phyloP scores from a whole-genome alignment of 2,888 invertebrate species.

The Cheiracanthium punctorium region DNA sequence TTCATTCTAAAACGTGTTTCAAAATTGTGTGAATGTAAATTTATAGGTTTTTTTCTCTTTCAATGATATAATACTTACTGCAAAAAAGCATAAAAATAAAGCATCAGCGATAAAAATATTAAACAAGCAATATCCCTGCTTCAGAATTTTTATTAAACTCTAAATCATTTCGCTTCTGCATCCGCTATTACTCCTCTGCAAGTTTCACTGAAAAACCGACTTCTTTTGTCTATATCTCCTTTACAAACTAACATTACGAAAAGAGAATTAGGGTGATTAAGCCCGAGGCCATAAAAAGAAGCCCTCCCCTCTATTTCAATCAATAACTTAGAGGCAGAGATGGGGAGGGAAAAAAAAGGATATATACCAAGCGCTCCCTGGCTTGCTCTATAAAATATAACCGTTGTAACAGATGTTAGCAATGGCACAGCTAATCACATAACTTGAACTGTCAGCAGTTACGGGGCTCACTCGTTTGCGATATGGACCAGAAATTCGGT shows the following conservation, averaged over 20 bases:
- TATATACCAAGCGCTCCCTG: neutral
- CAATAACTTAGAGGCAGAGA: slow-evolving; percentile 18
- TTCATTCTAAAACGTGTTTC: too few relatives aligned
- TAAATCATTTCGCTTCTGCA: neutral
- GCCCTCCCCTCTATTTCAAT: neutral
- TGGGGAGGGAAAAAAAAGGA: neutral
- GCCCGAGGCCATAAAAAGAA: neutral
- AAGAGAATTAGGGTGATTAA: slow-evolving; percentile 13
- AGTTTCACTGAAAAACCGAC: neutral
- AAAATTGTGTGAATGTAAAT: too few relatives aligned
- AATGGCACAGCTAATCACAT: slow-evolving; percentile 62
- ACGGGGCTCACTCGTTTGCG: slow-evolving; percentile 48
- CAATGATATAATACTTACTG: too few relatives aligned
- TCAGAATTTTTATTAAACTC: neutral
- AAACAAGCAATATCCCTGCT: too few relatives aligned
- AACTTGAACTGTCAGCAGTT: slow-evolving; percentile 64
- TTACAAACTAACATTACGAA: slow-evolving; percentile 5
- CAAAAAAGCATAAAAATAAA: too few relatives aligned
- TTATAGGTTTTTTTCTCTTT: too few relatives aligned
- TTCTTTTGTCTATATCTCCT: neutral
- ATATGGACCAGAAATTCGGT: slow-evolving; percentile 61
- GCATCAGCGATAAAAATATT: too few relatives aligned
- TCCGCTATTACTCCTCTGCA: neutral
- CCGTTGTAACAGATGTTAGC: slow-evolving; percentile 55
- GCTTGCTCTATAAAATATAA: slow-evolving; percentile 26